phyloP scores from a whole-genome alignment of 2,113 vertebrate species.

The Zosterops pallidus region DNA sequence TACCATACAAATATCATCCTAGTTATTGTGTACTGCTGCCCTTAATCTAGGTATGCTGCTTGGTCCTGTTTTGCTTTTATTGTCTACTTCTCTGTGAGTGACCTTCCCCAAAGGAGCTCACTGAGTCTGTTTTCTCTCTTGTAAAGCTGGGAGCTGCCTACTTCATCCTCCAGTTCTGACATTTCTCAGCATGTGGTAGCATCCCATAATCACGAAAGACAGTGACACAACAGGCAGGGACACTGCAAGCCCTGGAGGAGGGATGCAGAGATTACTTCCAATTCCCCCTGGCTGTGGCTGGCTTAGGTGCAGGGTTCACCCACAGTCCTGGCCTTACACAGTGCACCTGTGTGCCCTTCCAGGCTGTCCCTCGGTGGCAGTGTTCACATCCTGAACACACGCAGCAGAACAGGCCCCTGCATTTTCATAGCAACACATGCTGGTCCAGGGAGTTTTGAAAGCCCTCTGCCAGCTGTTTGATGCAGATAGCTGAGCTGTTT shows the following conservation, averaged over 20 bases:
- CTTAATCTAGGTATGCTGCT: background rate
- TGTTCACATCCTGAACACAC: background rate
- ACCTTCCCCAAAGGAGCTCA: background rate
- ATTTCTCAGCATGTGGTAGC: background rate
- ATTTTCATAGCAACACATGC: background rate
- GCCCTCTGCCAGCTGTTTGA: background rate
- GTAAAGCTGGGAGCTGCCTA: background rate
- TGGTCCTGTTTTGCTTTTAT: background rate
- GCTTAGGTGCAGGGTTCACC: background rate
- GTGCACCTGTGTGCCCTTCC: accelerated
- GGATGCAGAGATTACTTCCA: background rate
- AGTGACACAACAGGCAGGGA: accelerated
- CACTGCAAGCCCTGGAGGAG: background rate
- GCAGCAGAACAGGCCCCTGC: accelerated
- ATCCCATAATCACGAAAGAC: background rate
- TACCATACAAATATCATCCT: background rate
- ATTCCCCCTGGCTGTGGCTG: background rate
- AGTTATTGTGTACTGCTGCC: background rate
- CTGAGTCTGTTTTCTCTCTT: background rate
- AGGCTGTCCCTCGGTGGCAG: accelerated
- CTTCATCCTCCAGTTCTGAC: background rate
- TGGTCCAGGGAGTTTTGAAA: background rate
- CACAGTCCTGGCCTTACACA: accelerated
- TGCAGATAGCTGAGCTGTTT: background rate
- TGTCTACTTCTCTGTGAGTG: background rate